Percentiles rank a stretch among this genome's conserved stretches.
phyloP scores from a whole-genome alignment of 1,140 invertebrate species.

The Telenomus remus region DNA sequence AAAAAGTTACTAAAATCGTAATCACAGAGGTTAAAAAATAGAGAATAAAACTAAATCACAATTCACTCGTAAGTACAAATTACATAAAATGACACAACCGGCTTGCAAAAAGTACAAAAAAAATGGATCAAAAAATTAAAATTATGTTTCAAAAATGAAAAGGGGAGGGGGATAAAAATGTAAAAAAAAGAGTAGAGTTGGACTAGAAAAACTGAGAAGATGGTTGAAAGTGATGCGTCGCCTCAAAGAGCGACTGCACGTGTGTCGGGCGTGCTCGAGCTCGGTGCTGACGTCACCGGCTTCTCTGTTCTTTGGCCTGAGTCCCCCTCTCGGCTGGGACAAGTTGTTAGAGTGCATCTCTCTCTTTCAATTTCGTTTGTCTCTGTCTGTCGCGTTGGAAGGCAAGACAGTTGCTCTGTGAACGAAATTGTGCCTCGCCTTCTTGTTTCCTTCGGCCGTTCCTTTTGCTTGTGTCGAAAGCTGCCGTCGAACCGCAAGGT shows the following conservation, averaged over 20 bases:
- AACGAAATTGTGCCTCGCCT: too few species aligned
- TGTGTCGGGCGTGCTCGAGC: slow-evolving; percentile 11
- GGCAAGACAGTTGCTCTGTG: too few species aligned
- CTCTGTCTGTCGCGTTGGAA: neutral
- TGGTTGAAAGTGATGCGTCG: slow-evolving; percentile 4
- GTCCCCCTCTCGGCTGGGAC: neutral
- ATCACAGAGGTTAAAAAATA: too few species aligned
- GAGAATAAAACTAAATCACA: too few species aligned
- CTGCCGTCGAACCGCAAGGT: too few species aligned
- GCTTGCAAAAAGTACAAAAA: neutral
- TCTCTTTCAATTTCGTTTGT: too few species aligned
- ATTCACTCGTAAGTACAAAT: too few species aligned
- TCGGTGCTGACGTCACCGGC: slow-evolving; percentile 10
- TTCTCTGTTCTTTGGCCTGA: slow-evolving; percentile 5
- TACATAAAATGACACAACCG: too few species aligned
- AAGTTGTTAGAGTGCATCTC: too few species aligned
- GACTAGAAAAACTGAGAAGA: neutral
- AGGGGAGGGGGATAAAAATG: neutral
- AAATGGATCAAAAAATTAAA: neutral
- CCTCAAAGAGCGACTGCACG: slow-evolving; percentile 20
- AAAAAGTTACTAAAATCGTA: too few species aligned
- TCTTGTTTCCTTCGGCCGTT: too few species aligned
- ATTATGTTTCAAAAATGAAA: neutral
- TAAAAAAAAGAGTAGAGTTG: neutral
- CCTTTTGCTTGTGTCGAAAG: too few species aligned